Conservation (phyloP, 2,113 vertebrate genomes). For the Paramormyrops kingsleyae region DNA sequence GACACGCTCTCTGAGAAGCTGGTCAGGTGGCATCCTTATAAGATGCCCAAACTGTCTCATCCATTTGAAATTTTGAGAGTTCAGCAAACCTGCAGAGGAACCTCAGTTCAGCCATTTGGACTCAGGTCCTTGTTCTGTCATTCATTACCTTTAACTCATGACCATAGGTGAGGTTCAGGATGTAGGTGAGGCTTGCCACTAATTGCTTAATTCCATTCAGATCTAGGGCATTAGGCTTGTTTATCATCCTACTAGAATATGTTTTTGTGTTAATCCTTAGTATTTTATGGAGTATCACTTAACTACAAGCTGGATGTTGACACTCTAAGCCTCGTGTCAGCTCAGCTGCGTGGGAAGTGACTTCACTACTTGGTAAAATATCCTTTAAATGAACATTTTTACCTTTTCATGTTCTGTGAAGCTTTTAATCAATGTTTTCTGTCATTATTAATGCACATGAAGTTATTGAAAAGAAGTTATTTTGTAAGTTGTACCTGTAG, state of each 20-base stretch:
- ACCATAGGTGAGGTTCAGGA: background rate
- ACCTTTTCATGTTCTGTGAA: background rate
- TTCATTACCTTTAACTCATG: background rate
- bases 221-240: background rate
- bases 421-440: background rate
- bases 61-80: background rate
- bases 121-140: background rate
- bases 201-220: background rate
- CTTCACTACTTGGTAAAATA: background rate
- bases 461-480: background rate
- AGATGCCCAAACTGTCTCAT: background rate
- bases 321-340: background rate
- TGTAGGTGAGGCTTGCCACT: background rate
- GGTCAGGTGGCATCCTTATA: background rate
- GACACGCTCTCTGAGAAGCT: background rate
- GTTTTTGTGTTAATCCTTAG: background rate
- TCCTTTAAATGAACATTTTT: background rate
- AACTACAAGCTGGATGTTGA: background rate
- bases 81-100: background rate
- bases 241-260: background rate
- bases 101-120: background rate
- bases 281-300: background rate
- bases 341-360: background rate
- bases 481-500: background rate
- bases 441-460: constrained; percentile 5